Evolutionary conservation across 2,113 vertebrate genomes (phyloP), one percentile per base, ranked within the genome.

Genomic region (Kryptolebias marmoratus): DNA sequence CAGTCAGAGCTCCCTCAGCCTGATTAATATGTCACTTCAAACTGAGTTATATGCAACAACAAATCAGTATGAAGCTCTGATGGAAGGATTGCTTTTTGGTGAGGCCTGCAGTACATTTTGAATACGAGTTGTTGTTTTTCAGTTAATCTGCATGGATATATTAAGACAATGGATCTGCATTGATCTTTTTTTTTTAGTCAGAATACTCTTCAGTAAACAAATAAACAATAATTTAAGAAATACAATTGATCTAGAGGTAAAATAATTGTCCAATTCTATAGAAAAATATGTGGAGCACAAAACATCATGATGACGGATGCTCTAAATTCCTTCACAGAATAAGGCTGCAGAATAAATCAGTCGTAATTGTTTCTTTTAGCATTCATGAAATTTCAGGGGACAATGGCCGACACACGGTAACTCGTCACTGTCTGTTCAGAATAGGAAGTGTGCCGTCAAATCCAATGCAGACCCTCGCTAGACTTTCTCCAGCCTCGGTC

Each of bases 401-500:
- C 73, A 72, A 60, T 68, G 73, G 72, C 63, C 61, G 72, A 63
- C 13, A 58, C 56, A 80, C 49, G 36, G 63, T 36, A 69, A 68
- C 75, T 76, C 77, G 18, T 22, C 22, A 22, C 22, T 87, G 39
- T 42, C 36, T 36, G 36, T 36, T 36, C 36, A 36, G 36, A 36
- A 36, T 36, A 36, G 64, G 73, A 83, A 83, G 58, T 79, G 77
- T 79, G 63, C 75, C 73, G 73, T 75, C 81, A 82, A 82, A 87
- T 87, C 71, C 81, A 68, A 90, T 78, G 68, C 78, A 69, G 80
- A 74, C 73, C 65, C 76, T 71, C 75, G 75, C 77, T 74, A 86
- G 82, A 90, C 79, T 87, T 88, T 76, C 83, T 87, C 79, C 88
- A 70, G 87, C 87, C 90, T 86, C 79, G 78, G 89, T 91, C 87